Evolutionary conservation across 2,888 invertebrate species (phyloP).

Genomic region (Synanthedon myopaeformis): DNA sequence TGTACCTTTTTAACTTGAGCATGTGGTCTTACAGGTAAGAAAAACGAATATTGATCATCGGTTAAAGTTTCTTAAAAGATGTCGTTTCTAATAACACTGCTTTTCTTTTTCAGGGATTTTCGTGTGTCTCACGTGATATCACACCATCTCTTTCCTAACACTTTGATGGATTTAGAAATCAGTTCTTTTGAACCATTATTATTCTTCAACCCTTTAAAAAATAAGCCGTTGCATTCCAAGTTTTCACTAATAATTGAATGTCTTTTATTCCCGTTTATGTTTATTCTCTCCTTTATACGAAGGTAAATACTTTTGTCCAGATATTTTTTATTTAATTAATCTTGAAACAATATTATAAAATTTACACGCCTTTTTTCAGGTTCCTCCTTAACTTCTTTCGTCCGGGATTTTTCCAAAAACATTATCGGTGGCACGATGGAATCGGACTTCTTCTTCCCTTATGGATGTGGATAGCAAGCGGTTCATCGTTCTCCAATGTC

Average conservation of each 20-base stretch:
- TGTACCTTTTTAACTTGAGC: conserved; percentile 81
- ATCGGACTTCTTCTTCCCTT: conserved; percentile 45
- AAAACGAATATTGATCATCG: neutral
- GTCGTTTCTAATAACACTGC: too few species aligned
- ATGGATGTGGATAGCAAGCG: conserved; percentile 43
- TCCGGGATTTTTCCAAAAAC: conserved; percentile 30
- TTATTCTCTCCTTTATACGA: conserved; percentile 39
- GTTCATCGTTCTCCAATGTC: conserved; percentile 29
- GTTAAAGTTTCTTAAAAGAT: neutral
- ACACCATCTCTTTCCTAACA: conserved; percentile 84
- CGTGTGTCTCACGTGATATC: conserved; percentile 75
- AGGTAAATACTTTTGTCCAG: conserved; percentile 28
- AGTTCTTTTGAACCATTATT: conserved; percentile 76
- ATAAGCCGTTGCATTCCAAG: conserved; percentile 48
- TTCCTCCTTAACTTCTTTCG: conserved; percentile 28
- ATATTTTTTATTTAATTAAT: neutral
- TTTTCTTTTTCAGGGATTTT: conserved; percentile 1
- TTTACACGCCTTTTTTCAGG: conserved; percentile 17
- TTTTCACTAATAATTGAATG: conserved; percentile 64
- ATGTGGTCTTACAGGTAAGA: conserved; percentile 74
- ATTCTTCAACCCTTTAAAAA: conserved; percentile 75
- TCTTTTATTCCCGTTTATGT: conserved; percentile 38
- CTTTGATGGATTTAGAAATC: conserved; percentile 79
- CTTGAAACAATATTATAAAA: too few species aligned
- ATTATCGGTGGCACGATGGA: conserved; percentile 43